Conservation (phyloP, 2,113 vertebrate species). For the Lichenostomus cassidix region DNA sequence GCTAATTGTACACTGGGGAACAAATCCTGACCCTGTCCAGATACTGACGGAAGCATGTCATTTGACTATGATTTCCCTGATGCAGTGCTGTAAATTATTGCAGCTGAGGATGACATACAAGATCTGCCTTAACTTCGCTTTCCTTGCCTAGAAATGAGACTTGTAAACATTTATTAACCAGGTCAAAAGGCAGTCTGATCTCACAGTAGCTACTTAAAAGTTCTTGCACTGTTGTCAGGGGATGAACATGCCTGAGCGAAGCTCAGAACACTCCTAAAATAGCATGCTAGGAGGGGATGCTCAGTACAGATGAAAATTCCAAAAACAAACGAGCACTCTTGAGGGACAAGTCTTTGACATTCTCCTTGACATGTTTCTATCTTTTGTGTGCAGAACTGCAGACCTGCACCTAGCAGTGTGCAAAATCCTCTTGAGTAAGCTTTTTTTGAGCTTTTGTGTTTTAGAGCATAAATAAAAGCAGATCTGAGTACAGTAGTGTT, state of each 20-base stretch:
- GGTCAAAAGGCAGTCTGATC: neutral
- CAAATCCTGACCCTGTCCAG: constrained; percentile 3
- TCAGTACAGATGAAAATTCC: constrained; percentile 20
- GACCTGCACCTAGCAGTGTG: neutral
- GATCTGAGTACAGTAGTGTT: neutral
- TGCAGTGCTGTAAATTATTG: neutral
- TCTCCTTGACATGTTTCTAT: constrained; percentile 41
- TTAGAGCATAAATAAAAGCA: neutral
- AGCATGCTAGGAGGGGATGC: constrained; percentile 21
- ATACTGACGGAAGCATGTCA: neutral
- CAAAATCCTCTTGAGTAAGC: neutral
- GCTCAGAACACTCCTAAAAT: constrained; percentile 45
- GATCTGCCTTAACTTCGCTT: neutral
- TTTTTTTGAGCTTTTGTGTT: neutral
- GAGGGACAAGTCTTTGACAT: constrained; percentile 5
- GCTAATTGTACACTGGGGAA: neutral
- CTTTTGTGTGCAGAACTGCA: neutral
- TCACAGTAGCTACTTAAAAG: neutral
- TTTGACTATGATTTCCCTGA: constrained; percentile 1
- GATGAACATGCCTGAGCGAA: neutral
- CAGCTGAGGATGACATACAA: neutral
- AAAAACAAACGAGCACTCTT: neutral
- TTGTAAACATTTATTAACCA: neutral
- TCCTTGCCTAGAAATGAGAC: constrained; percentile 17
- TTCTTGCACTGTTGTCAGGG: neutral